Percentiles rank a stretch among this genome's conserved stretches.
Conservation (phyloP, 2,797 vertebrate species). For the Pseudomugil tenellus region DNA sequence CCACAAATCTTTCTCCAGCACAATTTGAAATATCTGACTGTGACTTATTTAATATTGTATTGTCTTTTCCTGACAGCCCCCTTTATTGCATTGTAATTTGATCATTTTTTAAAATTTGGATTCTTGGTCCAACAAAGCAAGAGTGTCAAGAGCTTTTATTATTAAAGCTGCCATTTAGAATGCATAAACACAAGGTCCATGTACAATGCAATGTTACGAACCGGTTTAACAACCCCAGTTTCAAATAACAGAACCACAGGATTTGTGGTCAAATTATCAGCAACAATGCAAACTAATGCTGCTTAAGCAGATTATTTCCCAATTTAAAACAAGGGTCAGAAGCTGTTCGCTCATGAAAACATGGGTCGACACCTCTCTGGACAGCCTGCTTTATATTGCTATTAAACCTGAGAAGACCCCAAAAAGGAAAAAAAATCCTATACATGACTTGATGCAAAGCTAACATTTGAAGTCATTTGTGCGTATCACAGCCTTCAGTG, state of each 20-base stretch:
- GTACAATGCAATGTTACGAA: not conserved
- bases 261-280: conserved; percentile 3
- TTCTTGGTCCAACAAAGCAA: not conserved
- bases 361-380: conserved; percentile 4
- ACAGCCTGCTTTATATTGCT: conserved; percentile 12
- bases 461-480: conserved; percentile 59
- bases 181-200: conserved; percentile 19
- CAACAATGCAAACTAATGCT: conserved; percentile 9
- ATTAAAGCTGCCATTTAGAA: conserved; percentile 4
- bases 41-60: not conserved
- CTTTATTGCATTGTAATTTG: not conserved
- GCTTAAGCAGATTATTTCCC: not conserved
- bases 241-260: conserved; percentile 10
- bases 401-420: conserved; percentile 30
- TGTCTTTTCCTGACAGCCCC: not conserved
- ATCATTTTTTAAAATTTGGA: not conserved
- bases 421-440: conserved; percentile 10
- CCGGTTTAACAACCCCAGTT: conserved; percentile 6
- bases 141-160: conserved; percentile 27
- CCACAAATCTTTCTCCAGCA: not conserved
- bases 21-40: not conserved
- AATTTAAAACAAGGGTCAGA: conserved; percentile 10
- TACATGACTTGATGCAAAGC: conserved; percentile 19
- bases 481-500: conserved; percentile 59
- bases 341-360: not conserved